These are phyloP conservation scores for Nasonovia ribisnigri DNA, from an alignment of 2,888 invertebrate species.

Conservation along the genomic window DNA sequence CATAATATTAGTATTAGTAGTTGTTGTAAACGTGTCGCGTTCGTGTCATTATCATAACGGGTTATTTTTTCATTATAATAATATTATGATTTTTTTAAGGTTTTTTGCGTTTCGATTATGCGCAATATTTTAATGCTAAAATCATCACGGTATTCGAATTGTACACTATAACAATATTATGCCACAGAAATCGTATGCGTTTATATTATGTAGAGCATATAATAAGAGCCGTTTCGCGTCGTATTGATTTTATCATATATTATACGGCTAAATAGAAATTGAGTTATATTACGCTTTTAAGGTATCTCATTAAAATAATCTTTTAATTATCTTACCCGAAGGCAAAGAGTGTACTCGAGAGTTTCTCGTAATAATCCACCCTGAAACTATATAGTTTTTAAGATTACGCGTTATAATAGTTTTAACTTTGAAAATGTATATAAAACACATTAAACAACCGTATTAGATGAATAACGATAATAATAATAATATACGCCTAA, in stretches of 20 bases:
- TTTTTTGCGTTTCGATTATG: neutral
- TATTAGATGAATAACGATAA: neutral
- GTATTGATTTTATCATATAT: constrained; percentile 12
- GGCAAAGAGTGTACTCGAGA: neutral
- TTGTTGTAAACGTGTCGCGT: neutral
- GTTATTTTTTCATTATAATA: neutral
- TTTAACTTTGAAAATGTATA: neutral
- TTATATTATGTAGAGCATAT: neutral
- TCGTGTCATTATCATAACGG: neutral
- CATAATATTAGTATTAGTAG: no score
- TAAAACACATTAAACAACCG: neutral
- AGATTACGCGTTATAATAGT: constrained; percentile 25
- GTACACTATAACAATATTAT: neutral
- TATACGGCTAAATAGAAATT: constrained; percentile 8
- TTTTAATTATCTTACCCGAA: constrained; percentile 32
- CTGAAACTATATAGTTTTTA: neutral
- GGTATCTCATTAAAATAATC: constrained; percentile 33
- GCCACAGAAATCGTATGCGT: neutral
- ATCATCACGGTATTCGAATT: neutral
- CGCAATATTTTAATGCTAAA: no score
- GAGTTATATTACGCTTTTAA: constrained; percentile 1
- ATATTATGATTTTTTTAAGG: neutral
- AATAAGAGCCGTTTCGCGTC: neutral
- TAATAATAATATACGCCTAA: neutral
- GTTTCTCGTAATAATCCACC: neutral